Evolutionary conservation across 2,113 vertebrate species (phyloP).

Genomic region (Elgaria multicarinata): DNA sequence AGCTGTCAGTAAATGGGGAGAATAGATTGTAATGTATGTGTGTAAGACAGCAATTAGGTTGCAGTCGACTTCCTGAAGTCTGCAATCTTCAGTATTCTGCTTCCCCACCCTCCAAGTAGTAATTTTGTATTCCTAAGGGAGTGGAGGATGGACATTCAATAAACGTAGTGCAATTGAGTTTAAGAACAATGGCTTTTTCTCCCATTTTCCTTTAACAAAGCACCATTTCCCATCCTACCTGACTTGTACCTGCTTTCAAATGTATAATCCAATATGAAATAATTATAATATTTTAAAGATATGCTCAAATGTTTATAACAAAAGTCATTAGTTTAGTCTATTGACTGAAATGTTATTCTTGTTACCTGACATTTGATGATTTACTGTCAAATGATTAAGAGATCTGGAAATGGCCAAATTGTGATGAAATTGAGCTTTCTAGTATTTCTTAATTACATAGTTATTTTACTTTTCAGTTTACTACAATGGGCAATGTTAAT

Average conservation of each 20-base stretch:
- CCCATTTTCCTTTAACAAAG: neutral
- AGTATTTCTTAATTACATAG: neutral
- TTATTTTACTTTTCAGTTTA: neutral
- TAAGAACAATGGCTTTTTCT: neutral
- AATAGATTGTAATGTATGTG: neutral
- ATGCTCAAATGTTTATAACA: neutral
- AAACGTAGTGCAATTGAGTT: neutral
- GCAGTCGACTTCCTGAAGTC: neutral
- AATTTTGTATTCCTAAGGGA: neutral
- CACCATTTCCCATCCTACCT: fast-evolving
- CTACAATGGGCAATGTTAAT: neutral
- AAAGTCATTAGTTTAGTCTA: neutral
- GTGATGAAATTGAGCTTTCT: neutral
- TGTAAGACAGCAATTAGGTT: neutral
- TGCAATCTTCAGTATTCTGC: neutral
- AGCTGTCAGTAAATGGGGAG: neutral
- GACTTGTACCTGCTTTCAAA: neutral
- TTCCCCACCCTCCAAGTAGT: neutral
- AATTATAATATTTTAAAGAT: neutral
- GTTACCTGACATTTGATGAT: neutral
- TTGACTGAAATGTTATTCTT: neutral
- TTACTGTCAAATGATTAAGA: neutral
- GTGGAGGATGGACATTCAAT: neutral
- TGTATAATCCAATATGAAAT: neutral
- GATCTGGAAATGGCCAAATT: neutral